Evolutionary conservation across 2,888 invertebrate genomes (phyloP).

Genomic region (Pemphredon lugubris): DNA sequence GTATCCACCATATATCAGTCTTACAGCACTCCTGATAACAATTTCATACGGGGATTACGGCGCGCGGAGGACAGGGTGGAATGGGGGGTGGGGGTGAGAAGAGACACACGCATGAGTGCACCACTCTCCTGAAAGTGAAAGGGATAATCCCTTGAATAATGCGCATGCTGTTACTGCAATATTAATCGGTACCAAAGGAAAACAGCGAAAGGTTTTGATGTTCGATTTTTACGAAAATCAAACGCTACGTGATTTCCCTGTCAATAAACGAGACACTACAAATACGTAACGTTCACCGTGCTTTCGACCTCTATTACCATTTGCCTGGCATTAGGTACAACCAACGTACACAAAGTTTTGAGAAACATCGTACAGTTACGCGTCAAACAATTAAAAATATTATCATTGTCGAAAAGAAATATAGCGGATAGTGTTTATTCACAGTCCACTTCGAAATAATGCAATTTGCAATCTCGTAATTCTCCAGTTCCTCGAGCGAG

Average conservation of each 20-base stretch:
- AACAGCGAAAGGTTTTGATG: slow-evolving; percentile 46
- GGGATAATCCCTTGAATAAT: slow-evolving; percentile 76
- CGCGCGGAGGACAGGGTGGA: slow-evolving; percentile 37
- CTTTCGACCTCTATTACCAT: no score
- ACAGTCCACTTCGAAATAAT: no score
- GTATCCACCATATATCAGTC: slow-evolving; percentile 68
- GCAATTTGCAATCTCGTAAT: no score
- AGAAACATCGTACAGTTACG: no score
- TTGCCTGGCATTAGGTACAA: no score
- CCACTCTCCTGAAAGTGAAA: slow-evolving; percentile 67
- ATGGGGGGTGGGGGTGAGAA: slow-evolving; percentile 44
- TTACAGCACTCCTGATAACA: slow-evolving; percentile 72
- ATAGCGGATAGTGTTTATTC: no score
- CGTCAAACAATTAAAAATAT: no score
- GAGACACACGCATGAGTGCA: slow-evolving; percentile 60
- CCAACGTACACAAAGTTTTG: no score
- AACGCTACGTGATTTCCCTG: neutral
- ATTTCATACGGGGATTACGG: slow-evolving; percentile 73
- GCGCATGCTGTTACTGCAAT: slow-evolving; percentile 74
- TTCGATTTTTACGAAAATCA: slow-evolving; percentile 21
- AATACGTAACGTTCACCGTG: no score
- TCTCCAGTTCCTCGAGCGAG: no score
- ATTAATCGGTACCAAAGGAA: slow-evolving; percentile 72
- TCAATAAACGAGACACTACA: no score
- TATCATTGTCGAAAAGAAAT: no score